Evolutionary conservation across 2,113 vertebrate genomes (phyloP).

Genomic region (Lucifuga dentata): DNA sequence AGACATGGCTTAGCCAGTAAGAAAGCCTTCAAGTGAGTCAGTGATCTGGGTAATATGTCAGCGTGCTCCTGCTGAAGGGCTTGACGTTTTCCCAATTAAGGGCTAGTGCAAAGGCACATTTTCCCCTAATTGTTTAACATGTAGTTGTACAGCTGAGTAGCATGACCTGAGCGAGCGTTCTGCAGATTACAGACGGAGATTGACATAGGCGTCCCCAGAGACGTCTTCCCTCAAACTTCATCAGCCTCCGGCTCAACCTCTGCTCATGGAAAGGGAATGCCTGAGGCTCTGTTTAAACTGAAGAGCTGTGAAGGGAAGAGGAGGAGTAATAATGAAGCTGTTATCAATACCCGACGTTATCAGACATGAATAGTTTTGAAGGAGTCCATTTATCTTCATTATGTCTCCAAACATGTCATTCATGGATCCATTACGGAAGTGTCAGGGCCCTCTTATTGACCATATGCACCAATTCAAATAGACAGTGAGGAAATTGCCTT

Average conservation of each 20-base stretch:
- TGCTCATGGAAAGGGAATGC: slow-evolving; percentile 8
- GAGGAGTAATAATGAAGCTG: slow-evolving; percentile 52
- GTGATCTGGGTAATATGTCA: slow-evolving; percentile 73
- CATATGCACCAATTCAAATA: slow-evolving; percentile 41
- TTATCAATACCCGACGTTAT: slow-evolving; percentile 61
- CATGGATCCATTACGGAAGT: slow-evolving; percentile 6
- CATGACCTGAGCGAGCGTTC: slow-evolving; percentile 25
- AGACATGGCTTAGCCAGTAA: slow-evolving; percentile 61
- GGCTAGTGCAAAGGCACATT: slow-evolving; percentile 44
- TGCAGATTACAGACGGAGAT: slow-evolving; percentile 54
- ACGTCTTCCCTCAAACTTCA: slow-evolving; percentile 28
- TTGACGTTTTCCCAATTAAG: slow-evolving; percentile 75
- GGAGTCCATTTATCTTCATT: slow-evolving; percentile 65
- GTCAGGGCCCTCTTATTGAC: slow-evolving; percentile 24
- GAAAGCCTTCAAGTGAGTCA: slow-evolving; percentile 68
- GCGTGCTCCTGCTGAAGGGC: slow-evolving; percentile 43
- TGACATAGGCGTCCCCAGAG: slow-evolving; percentile 35
- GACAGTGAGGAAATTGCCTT: slow-evolving; percentile 28
- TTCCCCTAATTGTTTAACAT: slow-evolving; percentile 71
- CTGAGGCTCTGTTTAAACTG: slow-evolving; percentile 22
- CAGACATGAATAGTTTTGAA: slow-evolving; percentile 51
- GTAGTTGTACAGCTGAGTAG: slow-evolving; percentile 30
- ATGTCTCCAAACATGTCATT: slow-evolving; percentile 52
- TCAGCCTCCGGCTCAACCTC: slow-evolving; percentile 33
- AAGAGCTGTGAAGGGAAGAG: background rate